phyloP scores from a whole-genome alignment of 2,797 vertebrate species.

The Cyprinodon diabolis region DNA sequence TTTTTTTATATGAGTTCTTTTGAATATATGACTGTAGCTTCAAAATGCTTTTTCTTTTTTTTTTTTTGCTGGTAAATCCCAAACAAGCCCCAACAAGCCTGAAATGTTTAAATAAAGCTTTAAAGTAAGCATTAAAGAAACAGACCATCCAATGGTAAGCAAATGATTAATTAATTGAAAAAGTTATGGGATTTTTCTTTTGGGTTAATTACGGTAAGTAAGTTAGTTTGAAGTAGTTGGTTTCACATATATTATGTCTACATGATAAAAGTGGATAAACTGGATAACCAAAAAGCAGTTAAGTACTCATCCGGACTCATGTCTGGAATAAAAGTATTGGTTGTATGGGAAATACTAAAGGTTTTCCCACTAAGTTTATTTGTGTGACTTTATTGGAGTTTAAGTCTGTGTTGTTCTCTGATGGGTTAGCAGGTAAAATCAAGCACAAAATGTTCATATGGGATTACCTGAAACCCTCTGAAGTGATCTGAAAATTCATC shows the following conservation, averaged over 20 bases:
- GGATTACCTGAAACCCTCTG: conserved; percentile 58
- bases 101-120: neutral
- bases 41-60: no score
- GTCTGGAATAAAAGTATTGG: conserved; percentile 1
- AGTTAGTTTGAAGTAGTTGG: neutral
- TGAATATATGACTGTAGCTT: no score
- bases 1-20: no score
- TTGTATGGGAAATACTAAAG: neutral
- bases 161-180: no score
- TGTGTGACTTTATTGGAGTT: conserved; percentile 22
- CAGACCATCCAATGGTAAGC: neutral
- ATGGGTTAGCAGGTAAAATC: conserved; percentile 45
- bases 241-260: neutral
- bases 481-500: conserved; percentile 57
- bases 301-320: neutral
- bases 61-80: neutral
- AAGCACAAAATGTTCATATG: conserved; percentile 48
- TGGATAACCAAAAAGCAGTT: neutral
- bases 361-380: neutral
- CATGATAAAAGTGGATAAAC: neutral
- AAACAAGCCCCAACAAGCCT: neutral
- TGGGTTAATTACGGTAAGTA: no score
- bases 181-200: no score
- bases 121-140: no score
- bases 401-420: conserved; percentile 45